phyloP scores from a whole-genome alignment of 1,140 invertebrate genomes.

The Drosophila pectinifera region DNA sequence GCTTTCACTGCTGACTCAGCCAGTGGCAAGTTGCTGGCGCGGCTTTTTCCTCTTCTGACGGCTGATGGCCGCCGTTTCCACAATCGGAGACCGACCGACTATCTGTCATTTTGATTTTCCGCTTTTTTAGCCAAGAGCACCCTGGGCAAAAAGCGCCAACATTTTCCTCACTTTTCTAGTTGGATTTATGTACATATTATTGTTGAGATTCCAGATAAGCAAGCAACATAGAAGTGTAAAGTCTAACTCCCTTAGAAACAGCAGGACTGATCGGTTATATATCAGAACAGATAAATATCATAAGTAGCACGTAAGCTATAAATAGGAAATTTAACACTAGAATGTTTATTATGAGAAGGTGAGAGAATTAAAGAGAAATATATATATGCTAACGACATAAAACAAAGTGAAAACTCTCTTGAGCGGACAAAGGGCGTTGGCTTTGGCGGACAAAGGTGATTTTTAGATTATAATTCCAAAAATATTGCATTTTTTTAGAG shows the following conservation, averaged over 20 bases:
- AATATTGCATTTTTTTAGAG: neutral
- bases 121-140: slow-evolving; percentile 43
- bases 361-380: neutral
- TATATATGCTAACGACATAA: neutral
- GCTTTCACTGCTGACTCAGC: slow-evolving; percentile 54
- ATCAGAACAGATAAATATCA: too few relatives aligned
- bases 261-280: too few relatives aligned
- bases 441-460: neutral
- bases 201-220: too few relatives aligned
- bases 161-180: neutral
- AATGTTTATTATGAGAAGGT: slow-evolving; percentile 1
- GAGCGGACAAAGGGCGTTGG: neutral
- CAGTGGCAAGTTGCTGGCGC: slow-evolving; percentile 10
- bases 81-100: slow-evolving; percentile 31
- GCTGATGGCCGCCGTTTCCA: slow-evolving; percentile 4
- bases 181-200: neutral
- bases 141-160: slow-evolving; percentile 21
- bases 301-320: neutral
- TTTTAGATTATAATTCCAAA: neutral
- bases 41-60: slow-evolving; percentile 43
- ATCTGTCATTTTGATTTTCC: slow-evolving; percentile 78
- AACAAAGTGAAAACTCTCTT: neutral
- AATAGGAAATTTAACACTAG: neutral
- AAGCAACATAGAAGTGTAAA: too few relatives aligned
- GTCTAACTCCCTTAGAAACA: neutral